Conservation (phyloP, 2,797 vertebrate species). For the Tokudaia muenninki region DNA sequence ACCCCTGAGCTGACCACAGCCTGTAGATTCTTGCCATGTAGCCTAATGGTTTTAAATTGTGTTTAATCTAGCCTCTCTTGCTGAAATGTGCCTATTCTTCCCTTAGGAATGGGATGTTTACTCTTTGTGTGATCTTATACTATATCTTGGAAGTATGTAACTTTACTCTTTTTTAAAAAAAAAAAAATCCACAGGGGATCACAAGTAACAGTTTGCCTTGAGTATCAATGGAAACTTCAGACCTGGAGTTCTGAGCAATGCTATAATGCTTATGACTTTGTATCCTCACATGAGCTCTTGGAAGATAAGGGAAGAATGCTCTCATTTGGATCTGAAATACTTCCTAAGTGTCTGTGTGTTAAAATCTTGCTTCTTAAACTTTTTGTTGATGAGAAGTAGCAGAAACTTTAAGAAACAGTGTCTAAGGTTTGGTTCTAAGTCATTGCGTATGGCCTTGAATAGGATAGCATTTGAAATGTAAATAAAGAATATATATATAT, state of each 20-base stretch:
- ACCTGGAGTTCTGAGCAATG: background rate
- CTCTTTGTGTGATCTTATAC: background rate
- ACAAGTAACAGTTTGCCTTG: background rate
- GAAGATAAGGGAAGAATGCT: background rate
- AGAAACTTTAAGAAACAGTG: background rate
- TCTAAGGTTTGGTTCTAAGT: background rate
- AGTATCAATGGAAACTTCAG: background rate
- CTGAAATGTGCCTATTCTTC: background rate
- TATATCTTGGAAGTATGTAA: background rate
- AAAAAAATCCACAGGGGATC: background rate
- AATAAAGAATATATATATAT: too few species aligned
- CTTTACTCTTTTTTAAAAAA: background rate
- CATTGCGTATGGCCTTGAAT: background rate
- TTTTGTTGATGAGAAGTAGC: background rate
- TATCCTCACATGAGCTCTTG: background rate
- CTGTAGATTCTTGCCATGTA: background rate
- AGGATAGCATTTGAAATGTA: background rate
- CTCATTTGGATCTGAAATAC: background rate
- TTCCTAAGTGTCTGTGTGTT: background rate
- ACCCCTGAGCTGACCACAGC: background rate
- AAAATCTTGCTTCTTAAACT: background rate
- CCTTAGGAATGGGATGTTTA: background rate
- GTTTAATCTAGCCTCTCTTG: background rate
- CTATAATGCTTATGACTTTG: background rate
- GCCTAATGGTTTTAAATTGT: background rate